These are phyloP conservation scores for Meandrina meandrites DNA, from an alignment of 92 coral and sea anemone species.

Conservation along the genomic window DNA sequence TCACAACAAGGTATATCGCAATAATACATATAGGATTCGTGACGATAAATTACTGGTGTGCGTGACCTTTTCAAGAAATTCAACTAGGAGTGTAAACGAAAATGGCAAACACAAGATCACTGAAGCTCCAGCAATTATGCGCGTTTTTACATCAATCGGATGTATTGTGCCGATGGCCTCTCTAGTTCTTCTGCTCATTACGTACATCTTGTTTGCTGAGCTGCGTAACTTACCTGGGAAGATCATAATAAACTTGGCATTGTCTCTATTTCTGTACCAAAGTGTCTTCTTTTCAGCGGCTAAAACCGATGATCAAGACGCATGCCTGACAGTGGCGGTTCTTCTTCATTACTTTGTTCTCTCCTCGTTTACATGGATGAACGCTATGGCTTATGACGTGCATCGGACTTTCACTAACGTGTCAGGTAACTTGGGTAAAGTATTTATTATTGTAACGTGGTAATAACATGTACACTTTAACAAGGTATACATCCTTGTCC, in stretches of 20 bases:
- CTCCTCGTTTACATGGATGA: constrained; percentile 66
- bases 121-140: neutral
- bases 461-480: no score
- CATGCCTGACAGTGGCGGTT: constrained; percentile 44
- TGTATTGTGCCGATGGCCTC: constrained; percentile 29
- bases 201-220: constrained; percentile 44
- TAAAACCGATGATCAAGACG: constrained; percentile 16
- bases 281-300: constrained; percentile 44
- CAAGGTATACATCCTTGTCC: no score
- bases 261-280: constrained; percentile 38
- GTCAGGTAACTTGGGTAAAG: constrained; percentile 5
- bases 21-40: neutral
- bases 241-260: constrained; percentile 44
- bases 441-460: no score
- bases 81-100: neutral
- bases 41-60: neutral
- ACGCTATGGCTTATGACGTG: constrained; percentile 68
- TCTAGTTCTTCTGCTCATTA: constrained; percentile 36
- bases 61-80: neutral
- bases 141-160: constrained; percentile 2
- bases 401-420: constrained; percentile 45
- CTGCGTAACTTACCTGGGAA: constrained; percentile 57
- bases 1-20: neutral
- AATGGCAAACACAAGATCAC: neutral
- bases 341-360: constrained; percentile 51